Base-by-base conservation (phyloP, 2,797 vertebrate genomes). In the Caiman crocodilus region DNA sequence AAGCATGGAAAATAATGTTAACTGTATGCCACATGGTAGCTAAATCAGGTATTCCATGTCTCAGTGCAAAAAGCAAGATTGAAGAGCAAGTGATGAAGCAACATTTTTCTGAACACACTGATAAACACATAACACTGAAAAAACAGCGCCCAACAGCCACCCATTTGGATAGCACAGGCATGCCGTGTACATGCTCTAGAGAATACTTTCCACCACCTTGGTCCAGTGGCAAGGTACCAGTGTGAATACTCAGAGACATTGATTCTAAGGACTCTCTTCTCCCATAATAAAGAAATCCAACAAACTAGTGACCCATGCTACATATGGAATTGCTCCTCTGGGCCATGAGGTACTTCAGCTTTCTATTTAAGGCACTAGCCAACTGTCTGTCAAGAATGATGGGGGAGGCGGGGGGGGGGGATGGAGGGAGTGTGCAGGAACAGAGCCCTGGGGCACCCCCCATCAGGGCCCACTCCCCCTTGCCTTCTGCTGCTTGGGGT, bases 11-110 rank as follows among this genome's bases (percentile, higher is more conserved):
- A 50, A 32, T 7, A 32, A 30, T 26, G n/a, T 14, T 25, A 35
- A 59, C 10, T 79, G 79, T 1, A 14, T 57, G 8, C 18, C 11
- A 35, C 4, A 6, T 7, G 5, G 1, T 1, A 17, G 4, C 77
- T 5, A 26, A 58, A 89, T 60, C 9, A 16, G 0, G 0, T 9
- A 12, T n/a, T 65, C 35, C 0, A 0, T 55, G 59, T 63, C 17
- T 71, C 25, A 75, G 7, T 10, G 14, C 15, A 55, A 89, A 76
- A 7, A 7, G 42, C 12, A 50, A 61, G 28, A 32, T 59, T 18
- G 18, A n/a, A 55, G 67, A 55, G 21, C 61, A 64, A 30, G 50
- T 58, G 26, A 61, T 55, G 18, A 57, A 65, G 15, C 2, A 61
- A 32, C 5, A 65, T 6, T 86, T 21, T 67, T 58, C 57, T 67